Evolutionary conservation across 2,888 invertebrate species (phyloP).

Genomic region (Torymus auratus): DNA sequence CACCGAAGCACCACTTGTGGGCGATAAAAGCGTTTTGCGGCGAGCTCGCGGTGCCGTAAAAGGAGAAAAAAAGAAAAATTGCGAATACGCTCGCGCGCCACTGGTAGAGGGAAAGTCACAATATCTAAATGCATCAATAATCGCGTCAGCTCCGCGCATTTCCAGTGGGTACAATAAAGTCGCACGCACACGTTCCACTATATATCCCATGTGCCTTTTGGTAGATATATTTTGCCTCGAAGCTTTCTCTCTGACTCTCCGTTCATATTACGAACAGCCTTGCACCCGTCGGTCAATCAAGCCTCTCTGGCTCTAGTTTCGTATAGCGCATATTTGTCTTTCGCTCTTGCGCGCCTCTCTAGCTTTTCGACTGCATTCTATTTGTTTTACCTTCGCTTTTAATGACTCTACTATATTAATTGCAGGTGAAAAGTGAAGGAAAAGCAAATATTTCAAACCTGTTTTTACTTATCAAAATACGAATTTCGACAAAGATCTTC

Average conservation of each 20-base stretch:
- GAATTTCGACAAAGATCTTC: no score
- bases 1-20: constrained; percentile 40
- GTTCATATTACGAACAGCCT: no score
- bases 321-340: neutral
- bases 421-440: no score
- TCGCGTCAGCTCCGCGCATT: constrained; percentile 1
- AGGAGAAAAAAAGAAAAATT: neutral
- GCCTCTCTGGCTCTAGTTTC: no score
- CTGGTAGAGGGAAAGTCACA: neutral
- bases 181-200: neutral
- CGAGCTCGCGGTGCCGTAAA: constrained; percentile 6
- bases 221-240: neutral
- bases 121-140: constrained; percentile 49
- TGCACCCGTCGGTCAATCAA: no score
- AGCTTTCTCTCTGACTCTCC: neutral
- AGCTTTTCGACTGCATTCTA: neutral
- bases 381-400: neutral
- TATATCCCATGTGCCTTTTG: neutral
- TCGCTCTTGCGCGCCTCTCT: neutral
- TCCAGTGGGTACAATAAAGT: constrained; percentile 15
- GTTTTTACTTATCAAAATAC: no score
- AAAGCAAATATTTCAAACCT: no score
- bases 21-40: constrained; percentile 31
- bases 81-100: neutral
- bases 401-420: no score